Evolutionary conservation across 35 echinoderm and acorn worm genomes (phyloP).

Genomic region (Acanthaster planci): DNA sequence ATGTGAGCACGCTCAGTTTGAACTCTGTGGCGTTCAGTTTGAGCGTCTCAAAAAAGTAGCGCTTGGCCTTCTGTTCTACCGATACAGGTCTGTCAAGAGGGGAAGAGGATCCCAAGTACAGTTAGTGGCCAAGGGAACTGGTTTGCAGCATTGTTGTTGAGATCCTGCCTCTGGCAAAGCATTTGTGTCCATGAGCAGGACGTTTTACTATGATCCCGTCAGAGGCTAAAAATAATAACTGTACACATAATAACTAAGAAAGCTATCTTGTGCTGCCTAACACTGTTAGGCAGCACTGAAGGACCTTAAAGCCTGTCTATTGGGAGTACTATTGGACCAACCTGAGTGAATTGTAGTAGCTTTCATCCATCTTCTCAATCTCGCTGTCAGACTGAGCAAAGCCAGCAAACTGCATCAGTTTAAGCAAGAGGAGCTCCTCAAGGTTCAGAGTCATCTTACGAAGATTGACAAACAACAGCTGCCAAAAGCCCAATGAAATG

Average conservation of each 20-base stretch:
- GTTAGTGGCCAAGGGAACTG: too few species aligned
- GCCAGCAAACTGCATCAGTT: constrained; percentile 79
- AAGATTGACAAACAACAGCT: constrained; percentile 65
- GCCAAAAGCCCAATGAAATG: not conserved
- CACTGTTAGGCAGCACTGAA: too few species aligned
- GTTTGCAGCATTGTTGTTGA: too few species aligned
- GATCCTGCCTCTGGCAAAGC: not conserved
- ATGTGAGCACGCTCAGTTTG: constrained; percentile 73
- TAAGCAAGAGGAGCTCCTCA: constrained; percentile 84
- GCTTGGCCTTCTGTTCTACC: constrained; percentile 46
- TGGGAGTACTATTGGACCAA: constrained; percentile 1
- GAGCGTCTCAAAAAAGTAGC: constrained; percentile 87
- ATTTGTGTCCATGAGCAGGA: not conserved
- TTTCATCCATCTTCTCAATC: constrained; percentile 82
- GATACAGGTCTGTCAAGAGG: constrained; percentile 33
- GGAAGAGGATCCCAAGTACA: not conserved
- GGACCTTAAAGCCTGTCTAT: not conserved
- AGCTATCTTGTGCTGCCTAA: too few species aligned
- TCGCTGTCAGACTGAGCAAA: constrained; percentile 68
- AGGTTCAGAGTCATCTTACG: constrained; percentile 77
- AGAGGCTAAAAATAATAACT: too few species aligned
- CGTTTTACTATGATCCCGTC: not conserved
- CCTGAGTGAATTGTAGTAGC: constrained; percentile 80
- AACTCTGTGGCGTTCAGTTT: constrained; percentile 77
- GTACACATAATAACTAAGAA: too few species aligned